A percentile compares a stretch with the other conserved stretches of the same genome.
Conservation (phyloP, 1,140 invertebrate genomes). For the Aphaenogaster rudis region DNA sequence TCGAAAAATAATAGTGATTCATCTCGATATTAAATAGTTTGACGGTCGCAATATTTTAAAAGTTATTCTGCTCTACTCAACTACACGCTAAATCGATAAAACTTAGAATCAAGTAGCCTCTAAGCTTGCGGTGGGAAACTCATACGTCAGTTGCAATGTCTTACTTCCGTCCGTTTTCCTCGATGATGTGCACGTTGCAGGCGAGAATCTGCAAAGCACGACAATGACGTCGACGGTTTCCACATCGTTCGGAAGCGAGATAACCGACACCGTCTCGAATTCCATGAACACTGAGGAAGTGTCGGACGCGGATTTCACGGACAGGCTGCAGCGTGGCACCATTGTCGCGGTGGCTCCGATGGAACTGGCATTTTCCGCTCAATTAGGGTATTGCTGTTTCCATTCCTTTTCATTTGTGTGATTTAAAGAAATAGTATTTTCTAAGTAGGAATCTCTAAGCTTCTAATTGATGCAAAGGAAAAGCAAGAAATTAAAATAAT, state of each 20-base stretch:
- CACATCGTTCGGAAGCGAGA: constrained; percentile 1
- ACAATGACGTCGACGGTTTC: constrained; percentile 22
- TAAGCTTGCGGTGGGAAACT: not conserved
- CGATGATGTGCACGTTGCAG: constrained; percentile 47
- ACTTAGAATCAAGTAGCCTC: not conserved
- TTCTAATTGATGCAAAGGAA: not conserved
- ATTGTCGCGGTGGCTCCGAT: not conserved
- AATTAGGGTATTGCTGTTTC: constrained; percentile 44
- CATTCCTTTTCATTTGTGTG: not conserved
- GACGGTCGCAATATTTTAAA: not conserved
- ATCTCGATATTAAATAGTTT: not conserved
- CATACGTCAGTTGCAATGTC: not conserved
- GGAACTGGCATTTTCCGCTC: constrained; percentile 20
- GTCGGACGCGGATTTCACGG: constrained; percentile 36
- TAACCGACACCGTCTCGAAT: constrained; percentile 43
- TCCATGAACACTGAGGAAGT: constrained; percentile 66
- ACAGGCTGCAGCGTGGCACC: constrained; percentile 1
- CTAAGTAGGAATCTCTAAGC: not conserved
- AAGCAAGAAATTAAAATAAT: not conserved
- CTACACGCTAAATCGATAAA: constrained; percentile 2
- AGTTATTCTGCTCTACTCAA: not conserved
- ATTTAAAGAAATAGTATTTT: not conserved
- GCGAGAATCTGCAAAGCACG: constrained; percentile 41
- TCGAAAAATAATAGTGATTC: not conserved
- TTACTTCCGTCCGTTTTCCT: constrained; percentile 10